Evolutionary conservation across 1,140 invertebrate species (phyloP), one percentile per base, ranked within the genome.

Genomic region (Ctenoplectra terminalis): DNA sequence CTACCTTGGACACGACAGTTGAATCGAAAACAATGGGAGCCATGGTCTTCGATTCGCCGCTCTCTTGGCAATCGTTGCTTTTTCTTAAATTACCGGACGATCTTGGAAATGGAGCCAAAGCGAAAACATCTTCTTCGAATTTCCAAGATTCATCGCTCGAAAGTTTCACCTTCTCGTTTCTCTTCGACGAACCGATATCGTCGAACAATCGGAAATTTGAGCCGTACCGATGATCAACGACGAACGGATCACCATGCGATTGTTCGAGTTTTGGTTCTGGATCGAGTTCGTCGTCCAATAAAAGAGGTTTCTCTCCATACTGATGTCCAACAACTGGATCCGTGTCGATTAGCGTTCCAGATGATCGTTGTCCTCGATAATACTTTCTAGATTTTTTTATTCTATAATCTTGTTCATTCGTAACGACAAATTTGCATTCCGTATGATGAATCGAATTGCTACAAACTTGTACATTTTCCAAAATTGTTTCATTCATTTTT

Each of bases 231-330:
- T 90, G 91, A 20, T 88, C 88, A n/a, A 52, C 48, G 5, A 92
- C 90, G 37, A 94, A 93, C 0, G 92, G 92, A 83, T 94, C 93
- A 11, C 94, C 95, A 6, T 94, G 89, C 0, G 84, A 87, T 56
- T 91, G 91, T 8, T 91, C 93, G 0, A 92, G 89, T 63, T 93
- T 94, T 0, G 91, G 94, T 70, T 96, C 96, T 2, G 96, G 95
- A 80, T 96, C 96, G 7, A 97, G 90, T 89, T 97, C 97, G 90
- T 98, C 97, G 85, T 98, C 97, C 43, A 97, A 93, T 1, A 98
- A 90, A 15, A 98, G 90, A 2, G 97, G 97, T 83, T 95, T 95
- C 79, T 97, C 96, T 2, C 97, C 97, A 86, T 97, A 97, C 75
- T 96, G 95, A 92, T 98, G 97, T 0, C 96, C 96, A 1, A 97